phyloP scores from a whole-genome alignment of 1,140 invertebrate species.

The Colletes gigas region DNA sequence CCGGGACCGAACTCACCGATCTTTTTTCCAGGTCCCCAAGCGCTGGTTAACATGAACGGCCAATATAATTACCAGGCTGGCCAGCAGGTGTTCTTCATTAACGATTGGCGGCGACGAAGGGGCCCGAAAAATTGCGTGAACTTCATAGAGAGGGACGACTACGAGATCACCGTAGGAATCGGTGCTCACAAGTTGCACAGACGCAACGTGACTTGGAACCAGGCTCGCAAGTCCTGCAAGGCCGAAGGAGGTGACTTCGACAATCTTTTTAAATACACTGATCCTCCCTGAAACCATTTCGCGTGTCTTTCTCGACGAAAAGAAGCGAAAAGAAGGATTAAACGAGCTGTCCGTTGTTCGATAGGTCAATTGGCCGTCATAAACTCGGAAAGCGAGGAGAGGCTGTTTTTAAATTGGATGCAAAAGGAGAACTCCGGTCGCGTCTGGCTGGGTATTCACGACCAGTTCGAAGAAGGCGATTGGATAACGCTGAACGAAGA shows the following conservation, averaged over 20 bases:
- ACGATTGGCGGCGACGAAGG: not conserved
- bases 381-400: conserved; percentile 17
- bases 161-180: not conserved
- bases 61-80: conserved; percentile 10
- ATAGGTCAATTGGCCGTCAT: conserved; percentile 44
- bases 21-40: not conserved
- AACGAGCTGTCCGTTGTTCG: not conserved
- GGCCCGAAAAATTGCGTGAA: not conserved
- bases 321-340: not conserved
- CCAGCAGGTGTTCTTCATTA: conserved; percentile 25
- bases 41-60: not conserved
- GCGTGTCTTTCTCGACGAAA: no score
- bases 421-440: not conserved
- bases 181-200: conserved; percentile 30
- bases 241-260: conserved; percentile 46
- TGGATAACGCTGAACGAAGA: conserved; percentile 38
- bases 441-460: conserved; percentile 45
- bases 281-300: no score
- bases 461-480: conserved; percentile 41
- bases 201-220: conserved; percentile 29
- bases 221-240: conserved; percentile 34
- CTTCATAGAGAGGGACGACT: not conserved
- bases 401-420: conserved; percentile 7
- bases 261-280: not conserved
- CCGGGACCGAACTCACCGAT: no score